Evolutionary conservation across 2,113 vertebrate genomes (phyloP), one percentile per base, ranked within the genome.

Genomic region (Salvator merianae): DNA sequence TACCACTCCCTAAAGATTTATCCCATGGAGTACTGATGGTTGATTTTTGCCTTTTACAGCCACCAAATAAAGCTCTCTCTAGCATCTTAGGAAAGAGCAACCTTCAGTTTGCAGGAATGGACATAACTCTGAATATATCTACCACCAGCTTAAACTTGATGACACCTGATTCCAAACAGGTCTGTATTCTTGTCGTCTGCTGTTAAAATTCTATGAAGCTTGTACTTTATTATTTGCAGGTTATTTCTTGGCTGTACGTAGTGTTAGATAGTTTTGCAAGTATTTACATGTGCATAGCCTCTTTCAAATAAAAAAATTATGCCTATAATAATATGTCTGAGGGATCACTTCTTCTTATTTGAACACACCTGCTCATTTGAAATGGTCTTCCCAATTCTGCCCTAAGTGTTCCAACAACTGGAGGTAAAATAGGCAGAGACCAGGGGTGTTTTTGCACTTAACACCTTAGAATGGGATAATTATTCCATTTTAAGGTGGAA

Each of bases 91-190:
- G 99, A 63, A 99, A 99, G 94, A 99, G 97, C 93, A 99, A 99
- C 93, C 96, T 99, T 78, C 99, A 99, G 95, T 99, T 99, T 90
- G 97, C 99, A 53, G 98, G 98, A 70, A 98, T 98, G 98, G 98
- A 94, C 89, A 99, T 99, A 95, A 99, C 97, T 88, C 94, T 99
- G 89, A 99, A 98, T 94, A 98, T 99, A 90, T 99, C 99, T 72
- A 99, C 98, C 43, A 98, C 97, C 95, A 99, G 99, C 93, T 96
- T 99, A 93, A 99, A 99, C 93, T 95, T 99, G 88, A 97, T 99
- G 96, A 98, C 97, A 13, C 98, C 97, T 0, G 98, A 99, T 93
- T 98, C 98, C 84, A 99, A 99, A 94, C 98, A 99, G 98, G 99
- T 99, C 81, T 86, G 95, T 89, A 20, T 82, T 70, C 84, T 34